These are phyloP conservation scores for Berghia stephanieae DNA, from an alignment of 1,140 invertebrate genomes.

Conservation along the genomic window DNA sequence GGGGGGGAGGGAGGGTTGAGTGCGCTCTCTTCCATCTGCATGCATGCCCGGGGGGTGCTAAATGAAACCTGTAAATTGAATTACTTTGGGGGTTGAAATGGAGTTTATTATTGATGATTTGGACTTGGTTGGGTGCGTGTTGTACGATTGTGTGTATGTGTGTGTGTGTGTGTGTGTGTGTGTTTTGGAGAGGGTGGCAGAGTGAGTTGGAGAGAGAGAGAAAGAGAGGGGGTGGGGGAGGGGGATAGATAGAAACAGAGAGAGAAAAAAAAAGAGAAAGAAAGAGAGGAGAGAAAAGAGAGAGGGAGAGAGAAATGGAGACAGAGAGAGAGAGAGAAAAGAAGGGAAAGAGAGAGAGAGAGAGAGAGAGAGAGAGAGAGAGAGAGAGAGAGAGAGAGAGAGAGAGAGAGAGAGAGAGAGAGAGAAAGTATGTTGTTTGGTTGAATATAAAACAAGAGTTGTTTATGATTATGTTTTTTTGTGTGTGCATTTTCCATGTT, in stretches of 20 bases:
- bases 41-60: background rate
- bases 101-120: too few relatives aligned
- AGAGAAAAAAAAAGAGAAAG: background rate
- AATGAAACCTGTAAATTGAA: too few relatives aligned
- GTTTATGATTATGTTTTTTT: background rate
- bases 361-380: slow-evolving; percentile 12
- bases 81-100: too few relatives aligned
- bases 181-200: slow-evolving; percentile 1
- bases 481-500: background rate
- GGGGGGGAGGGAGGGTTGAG: too few relatives aligned
- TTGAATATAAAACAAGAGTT: background rate
- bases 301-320: too few relatives aligned
- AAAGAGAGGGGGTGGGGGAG: background rate
- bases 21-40: background rate
- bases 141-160: background rate
- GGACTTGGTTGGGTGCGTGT: background rate
- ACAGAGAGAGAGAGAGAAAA: too few relatives aligned
- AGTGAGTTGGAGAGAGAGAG: background rate
- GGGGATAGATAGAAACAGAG: too few relatives aligned
- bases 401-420: slow-evolving; percentile 1
- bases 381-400: background rate
- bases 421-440: background rate
- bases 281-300: background rate
- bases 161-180: slow-evolving; percentile 18
- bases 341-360: background rate